Evolutionary conservation across 2,797 vertebrate species (phyloP).

Genomic region (Caiman crocodilus): DNA sequence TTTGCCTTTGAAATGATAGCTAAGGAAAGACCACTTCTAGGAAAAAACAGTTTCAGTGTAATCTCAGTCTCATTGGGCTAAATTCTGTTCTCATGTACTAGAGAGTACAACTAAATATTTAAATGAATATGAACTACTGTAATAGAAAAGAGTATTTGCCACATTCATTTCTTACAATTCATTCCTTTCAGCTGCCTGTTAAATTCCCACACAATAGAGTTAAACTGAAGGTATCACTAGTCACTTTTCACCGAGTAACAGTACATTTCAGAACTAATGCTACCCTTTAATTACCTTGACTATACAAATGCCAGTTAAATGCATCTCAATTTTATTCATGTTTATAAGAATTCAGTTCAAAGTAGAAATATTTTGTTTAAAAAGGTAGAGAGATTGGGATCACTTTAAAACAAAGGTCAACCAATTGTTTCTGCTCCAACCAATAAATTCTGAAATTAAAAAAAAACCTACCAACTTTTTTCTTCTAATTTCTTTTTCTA

Average conservation of each 20-base stretch:
- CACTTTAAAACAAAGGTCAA: no score
- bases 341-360: no score
- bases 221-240: not conserved
- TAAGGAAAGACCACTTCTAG: not conserved
- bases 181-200: slow-evolving; percentile 34
- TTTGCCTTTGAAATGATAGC: not conserved
- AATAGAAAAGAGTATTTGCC: not conserved
- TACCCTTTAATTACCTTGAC: not conserved
- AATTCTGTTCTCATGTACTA: not conserved
- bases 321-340: no score
- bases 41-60: no score
- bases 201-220: not conserved
- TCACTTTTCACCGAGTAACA: not conserved
- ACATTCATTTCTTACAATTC: not conserved
- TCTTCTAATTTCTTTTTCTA: not conserved
- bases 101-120: not conserved
- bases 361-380: no score
- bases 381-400: no score
- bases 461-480: not conserved
- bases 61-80: not conserved
- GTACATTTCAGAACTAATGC: not conserved
- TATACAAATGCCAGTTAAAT: not conserved
- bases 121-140: not conserved
- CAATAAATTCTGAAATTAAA: not conserved
- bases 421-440: no score